Base-by-base conservation (phyloP, 1,140 invertebrate species). In the Eufriesea mexicana region DNA sequence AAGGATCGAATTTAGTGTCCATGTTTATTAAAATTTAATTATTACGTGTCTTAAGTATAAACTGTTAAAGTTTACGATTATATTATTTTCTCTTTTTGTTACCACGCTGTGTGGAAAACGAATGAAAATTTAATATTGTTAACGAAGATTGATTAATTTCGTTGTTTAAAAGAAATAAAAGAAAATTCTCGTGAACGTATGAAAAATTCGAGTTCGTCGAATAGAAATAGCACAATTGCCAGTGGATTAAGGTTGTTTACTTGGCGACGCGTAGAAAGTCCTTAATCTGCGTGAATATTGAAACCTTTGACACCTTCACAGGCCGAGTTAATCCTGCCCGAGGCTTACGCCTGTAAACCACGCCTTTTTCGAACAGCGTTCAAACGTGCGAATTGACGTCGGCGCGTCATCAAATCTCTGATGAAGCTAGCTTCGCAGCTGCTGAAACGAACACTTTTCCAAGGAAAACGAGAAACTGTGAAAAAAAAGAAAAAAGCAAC, bases 271-370 rank as follows among this genome's bases (percentile, higher is more conserved):
- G 28, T 51, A 18, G 42, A 51, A 76, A 76, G 59, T 51, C 61
- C 14, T 76, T 76, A 51, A 51, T 64, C 74, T 35, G 28, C 8
- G 12, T 25, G 59, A 76, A 76, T 76, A 76, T 64, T 66, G 47
- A 64, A 51, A 64, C 74, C 47, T 64, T 49, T 64, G 25, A 76
- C 59, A 23, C 25, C 20, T 25, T 51, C 59, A 18, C 45, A 64
- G 74, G 45, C 9, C 28, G 68, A 75, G 45, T 75, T 75, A 75
- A 62, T 75, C 45, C 59, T 51, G 59, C 45, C 25, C 45, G 59
- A 23, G 59, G 57, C n/a, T 49, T 75, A 2, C 57, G 28, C 10
- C 45, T 61, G 73, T 49, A 47, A 28, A 57, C 25, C 73, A 45
- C 25, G 73, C 49, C 73, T 45, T 49, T 61, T 62, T 75, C 57